Conservation (phyloP, 2,797 vertebrate genomes). For the Peromyscus attwateri region DNA sequence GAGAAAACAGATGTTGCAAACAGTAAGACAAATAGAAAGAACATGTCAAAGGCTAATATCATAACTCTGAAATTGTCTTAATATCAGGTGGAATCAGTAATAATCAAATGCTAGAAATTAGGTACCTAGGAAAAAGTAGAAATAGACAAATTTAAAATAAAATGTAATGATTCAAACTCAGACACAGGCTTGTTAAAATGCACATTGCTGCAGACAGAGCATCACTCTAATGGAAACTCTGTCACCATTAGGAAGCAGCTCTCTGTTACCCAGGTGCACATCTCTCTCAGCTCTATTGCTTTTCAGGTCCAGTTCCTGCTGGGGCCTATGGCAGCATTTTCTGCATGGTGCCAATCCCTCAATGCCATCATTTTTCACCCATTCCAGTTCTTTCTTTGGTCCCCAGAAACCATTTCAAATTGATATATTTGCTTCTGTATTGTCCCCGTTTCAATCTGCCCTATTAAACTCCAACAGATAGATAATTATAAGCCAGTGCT, state of each 20-base stretch:
- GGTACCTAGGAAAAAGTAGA: neutral
- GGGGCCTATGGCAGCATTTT: no score
- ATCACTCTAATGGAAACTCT: neutral
- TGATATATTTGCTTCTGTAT: neutral
- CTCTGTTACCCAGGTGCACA: neutral
- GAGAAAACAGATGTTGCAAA: neutral
- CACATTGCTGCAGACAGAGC: neutral
- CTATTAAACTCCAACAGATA: neutral
- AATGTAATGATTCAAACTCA: neutral
- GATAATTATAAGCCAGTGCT: neutral
- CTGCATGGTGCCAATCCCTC: neutral
- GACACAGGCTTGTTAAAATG: neutral
- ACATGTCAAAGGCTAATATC: neutral
- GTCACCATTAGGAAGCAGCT: neutral
- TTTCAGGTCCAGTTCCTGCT: neutral
- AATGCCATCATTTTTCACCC: neutral
- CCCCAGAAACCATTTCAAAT: neutral
- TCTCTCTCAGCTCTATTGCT: neutral
- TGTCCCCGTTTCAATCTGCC: neutral
- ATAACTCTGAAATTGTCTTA: neutral
- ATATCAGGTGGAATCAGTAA: neutral
- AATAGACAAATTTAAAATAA: constrained; percentile 2
- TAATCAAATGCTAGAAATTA: neutral
- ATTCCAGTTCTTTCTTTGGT: neutral
- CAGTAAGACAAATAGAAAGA: neutral